A percentile compares a stretch with the other conserved stretches of the same genome.
These are phyloP conservation scores for Drosophila ambigua DNA, from an alignment of 1,140 invertebrate species.

Conservation along the genomic window DNA sequence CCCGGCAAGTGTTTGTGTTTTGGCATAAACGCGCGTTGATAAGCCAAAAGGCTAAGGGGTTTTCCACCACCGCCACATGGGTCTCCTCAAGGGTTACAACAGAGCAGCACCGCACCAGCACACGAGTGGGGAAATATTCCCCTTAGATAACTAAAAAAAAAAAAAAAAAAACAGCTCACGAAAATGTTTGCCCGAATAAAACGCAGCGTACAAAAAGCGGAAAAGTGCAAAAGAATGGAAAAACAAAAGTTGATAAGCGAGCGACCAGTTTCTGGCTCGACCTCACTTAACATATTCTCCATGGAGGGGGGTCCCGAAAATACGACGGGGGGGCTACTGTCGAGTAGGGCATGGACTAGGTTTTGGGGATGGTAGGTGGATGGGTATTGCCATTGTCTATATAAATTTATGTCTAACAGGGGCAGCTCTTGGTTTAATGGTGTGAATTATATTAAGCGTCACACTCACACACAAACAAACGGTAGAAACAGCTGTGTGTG, in stretches of 20 bases:
- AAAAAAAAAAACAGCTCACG: constrained; percentile 31
- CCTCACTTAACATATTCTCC: constrained; percentile 73
- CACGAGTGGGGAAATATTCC: constrained; percentile 7
- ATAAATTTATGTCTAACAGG: constrained; percentile 76
- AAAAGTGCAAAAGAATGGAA: constrained; percentile 36
- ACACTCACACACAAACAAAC: constrained; percentile 5
- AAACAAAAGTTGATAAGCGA: constrained; percentile 71
- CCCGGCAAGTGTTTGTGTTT: constrained; percentile 42
- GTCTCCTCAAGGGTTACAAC: constrained; percentile 51
- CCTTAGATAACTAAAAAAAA: constrained; percentile 35
- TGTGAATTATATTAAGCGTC: constrained; percentile 79
- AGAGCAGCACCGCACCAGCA: constrained; percentile 5
- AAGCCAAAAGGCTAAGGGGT: constrained; percentile 69
- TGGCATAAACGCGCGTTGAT: constrained; percentile 70
- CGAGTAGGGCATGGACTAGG: not conserved
- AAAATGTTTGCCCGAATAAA: constrained; percentile 40
- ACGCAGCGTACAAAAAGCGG: constrained; percentile 18
- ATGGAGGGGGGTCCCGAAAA: constrained; percentile 4
- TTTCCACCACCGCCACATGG: constrained; percentile 38
- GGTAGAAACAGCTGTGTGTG: constrained; percentile 19
- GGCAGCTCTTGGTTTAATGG: constrained; percentile 78
- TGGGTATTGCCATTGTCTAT: constrained; percentile 59
- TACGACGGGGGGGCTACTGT: not conserved
- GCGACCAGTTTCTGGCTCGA: constrained; percentile 21
- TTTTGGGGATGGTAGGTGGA: constrained; percentile 28